A percentile compares a stretch with the other conserved stretches of the same genome.
Evolutionary conservation across 2,888 invertebrate genomes (phyloP).

Genomic region (Plemyria rubiginata): DNA sequence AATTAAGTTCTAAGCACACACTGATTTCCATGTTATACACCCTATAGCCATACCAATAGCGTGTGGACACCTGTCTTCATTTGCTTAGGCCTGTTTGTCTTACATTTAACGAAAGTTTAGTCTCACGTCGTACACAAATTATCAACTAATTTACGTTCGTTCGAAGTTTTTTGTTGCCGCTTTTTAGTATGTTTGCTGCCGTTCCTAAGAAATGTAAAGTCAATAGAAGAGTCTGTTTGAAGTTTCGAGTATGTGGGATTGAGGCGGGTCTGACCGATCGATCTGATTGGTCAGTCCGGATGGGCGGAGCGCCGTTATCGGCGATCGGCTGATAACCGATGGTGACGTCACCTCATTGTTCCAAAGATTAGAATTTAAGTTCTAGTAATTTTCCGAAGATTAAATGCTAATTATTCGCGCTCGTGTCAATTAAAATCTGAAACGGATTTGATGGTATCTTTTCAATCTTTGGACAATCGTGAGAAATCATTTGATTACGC

Average conservation of each 20-base stretch:
- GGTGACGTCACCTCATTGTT: constrained; percentile 51
- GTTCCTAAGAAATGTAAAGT: constrained; percentile 38
- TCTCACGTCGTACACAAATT: constrained; percentile 78
- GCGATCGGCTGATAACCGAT: constrained; percentile 60
- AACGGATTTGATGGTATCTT: constrained; percentile 27
- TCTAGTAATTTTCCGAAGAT: constrained; percentile 34
- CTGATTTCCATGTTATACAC: constrained; percentile 74
- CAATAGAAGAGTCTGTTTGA: constrained; percentile 29
- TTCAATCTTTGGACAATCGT: constrained; percentile 23
- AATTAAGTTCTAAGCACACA: constrained; percentile 75
- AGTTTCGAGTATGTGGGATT: constrained; percentile 27
- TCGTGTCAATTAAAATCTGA: constrained; percentile 27
- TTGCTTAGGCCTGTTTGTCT: constrained; percentile 81
- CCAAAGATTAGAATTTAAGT: constrained; percentile 20
- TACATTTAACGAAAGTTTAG: constrained; percentile 81
- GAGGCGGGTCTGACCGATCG: constrained; percentile 71
- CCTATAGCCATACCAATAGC: constrained; percentile 74
- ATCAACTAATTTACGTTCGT: constrained; percentile 80
- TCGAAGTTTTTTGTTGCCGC: constrained; percentile 61
- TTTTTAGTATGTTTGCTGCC: constrained; percentile 38
- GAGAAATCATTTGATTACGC: constrained; percentile 20
- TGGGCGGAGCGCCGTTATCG: constrained; percentile 73
- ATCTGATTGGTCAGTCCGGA: constrained; percentile 70
- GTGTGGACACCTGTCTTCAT: constrained; percentile 81
- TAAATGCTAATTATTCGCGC: constrained; percentile 27